Conservation (phyloP, 2,888 invertebrate species). For the Hemaris fuciformis region DNA sequence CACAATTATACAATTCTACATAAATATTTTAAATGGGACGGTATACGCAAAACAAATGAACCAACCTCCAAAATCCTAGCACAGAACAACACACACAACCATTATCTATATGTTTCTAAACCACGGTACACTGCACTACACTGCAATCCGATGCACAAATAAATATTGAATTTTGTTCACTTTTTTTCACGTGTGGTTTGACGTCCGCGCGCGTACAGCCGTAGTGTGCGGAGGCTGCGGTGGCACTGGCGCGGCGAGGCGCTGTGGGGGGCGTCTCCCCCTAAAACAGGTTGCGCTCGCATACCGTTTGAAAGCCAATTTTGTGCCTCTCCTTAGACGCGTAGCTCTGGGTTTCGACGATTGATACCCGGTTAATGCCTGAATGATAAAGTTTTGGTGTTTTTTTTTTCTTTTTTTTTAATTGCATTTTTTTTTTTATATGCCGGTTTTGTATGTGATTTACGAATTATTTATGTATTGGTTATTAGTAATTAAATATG, state of each 20-base stretch:
- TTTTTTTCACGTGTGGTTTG: conserved; percentile 37
- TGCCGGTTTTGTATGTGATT: not conserved
- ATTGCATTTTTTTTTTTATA: not conserved
- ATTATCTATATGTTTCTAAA: conserved; percentile 52
- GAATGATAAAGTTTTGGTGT: conserved; percentile 7
- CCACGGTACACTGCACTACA: conserved; percentile 49
- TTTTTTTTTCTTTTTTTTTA: not conserved
- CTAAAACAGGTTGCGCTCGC: conserved; percentile 73
- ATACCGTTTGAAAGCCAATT: conserved; percentile 75
- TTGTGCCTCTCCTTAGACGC: conserved; percentile 61
- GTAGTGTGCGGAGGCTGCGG: conserved; percentile 53
- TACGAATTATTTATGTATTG: not conserved
- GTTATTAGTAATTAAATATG: not conserved
- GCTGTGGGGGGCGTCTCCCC: conserved; percentile 40
- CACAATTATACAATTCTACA: not conserved
- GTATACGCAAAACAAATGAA: conserved; percentile 32
- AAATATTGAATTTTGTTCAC: conserved; percentile 26
- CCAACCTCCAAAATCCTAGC: conserved; percentile 69
- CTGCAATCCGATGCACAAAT: conserved; percentile 69
- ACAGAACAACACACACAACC: conserved; percentile 57
- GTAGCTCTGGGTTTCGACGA: conserved; percentile 51
- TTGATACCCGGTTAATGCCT: conserved; percentile 58
- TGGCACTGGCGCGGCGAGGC: conserved; percentile 52
- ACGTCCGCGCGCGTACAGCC: conserved; percentile 48
- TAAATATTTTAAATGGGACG: no score